These are phyloP conservation scores for Phortica magna DNA, from an alignment of 2,888 invertebrate species.

Conservation along the genomic window DNA sequence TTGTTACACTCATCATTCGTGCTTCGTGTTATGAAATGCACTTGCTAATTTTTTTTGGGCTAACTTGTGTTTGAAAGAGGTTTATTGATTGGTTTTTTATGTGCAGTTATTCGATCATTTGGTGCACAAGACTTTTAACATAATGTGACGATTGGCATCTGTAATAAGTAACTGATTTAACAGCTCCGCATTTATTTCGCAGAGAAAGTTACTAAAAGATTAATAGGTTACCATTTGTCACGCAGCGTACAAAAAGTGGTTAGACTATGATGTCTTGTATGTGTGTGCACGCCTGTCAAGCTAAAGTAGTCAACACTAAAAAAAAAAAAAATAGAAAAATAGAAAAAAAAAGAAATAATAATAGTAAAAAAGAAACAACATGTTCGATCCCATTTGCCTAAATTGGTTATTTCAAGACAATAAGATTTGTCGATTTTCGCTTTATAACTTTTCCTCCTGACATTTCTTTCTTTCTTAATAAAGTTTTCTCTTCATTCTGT, in stretches of 20 bases:
- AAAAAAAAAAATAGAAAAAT: slow-evolving; percentile 4
- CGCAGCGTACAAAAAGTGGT: slow-evolving; percentile 36
- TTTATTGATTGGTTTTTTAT: no score
- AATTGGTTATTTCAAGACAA: slow-evolving; percentile 19
- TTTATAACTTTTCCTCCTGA: background rate
- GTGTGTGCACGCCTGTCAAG: slow-evolving; percentile 16
- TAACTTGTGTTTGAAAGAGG: no score
- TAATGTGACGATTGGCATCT: slow-evolving; percentile 4
- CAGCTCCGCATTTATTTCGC: slow-evolving; percentile 24
- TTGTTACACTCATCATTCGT: no score
- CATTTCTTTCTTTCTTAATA: background rate
- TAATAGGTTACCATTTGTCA: slow-evolving; percentile 69
- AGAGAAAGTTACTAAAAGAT: slow-evolving; percentile 66
- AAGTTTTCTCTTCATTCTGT: background rate
- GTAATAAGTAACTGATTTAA: slow-evolving; percentile 27
- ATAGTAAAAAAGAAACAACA: background rate
- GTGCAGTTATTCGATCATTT: background rate
- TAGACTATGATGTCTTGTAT: background rate
- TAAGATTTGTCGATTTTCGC: slow-evolving; percentile 2
- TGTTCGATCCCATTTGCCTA: slow-evolving; percentile 32
- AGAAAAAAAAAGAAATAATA: no score
- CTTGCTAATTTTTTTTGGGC: no score
- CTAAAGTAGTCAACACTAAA: slow-evolving; percentile 2
- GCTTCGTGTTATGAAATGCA: no score
- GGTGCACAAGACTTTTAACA: background rate